Evolutionary conservation across 2,888 invertebrate genomes (phyloP).

Genomic region (Meliscaeva auricollis): DNA sequence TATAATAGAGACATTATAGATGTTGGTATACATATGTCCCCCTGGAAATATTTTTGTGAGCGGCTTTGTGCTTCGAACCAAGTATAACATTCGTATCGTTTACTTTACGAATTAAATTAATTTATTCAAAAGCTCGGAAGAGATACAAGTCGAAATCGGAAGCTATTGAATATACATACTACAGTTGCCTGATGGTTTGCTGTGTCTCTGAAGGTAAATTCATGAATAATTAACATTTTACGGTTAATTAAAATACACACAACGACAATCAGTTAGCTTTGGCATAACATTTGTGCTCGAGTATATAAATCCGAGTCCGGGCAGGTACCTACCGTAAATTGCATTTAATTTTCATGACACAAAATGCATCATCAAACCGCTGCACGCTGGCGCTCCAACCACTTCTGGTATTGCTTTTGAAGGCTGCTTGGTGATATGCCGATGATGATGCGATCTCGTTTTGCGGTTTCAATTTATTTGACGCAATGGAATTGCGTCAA

Average conservation of each 20-base stretch:
- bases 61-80: not conserved
- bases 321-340: slow-evolving; percentile 16
- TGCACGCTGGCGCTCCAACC: not conserved
- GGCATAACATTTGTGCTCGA: slow-evolving; percentile 6
- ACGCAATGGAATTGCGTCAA: slow-evolving; percentile 46
- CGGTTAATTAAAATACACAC: slow-evolving; percentile 59
- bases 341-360: slow-evolving; percentile 31
- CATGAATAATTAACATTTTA: slow-evolving; percentile 54
- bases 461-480: slow-evolving; percentile 42
- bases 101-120: slow-evolving; percentile 16
- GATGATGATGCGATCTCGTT: slow-evolving; percentile 27
- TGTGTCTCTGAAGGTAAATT: not conserved
- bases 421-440: not conserved
- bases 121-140: slow-evolving; percentile 8
- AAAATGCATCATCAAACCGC: slow-evolving; percentile 10
- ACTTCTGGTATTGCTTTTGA: not conserved
- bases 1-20: too few relatives aligned
- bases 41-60: too few relatives aligned
- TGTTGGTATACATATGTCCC: too few relatives aligned
- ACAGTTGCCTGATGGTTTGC: not conserved
- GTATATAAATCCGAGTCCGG: not conserved
- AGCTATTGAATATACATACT: not conserved
- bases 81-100: not conserved
- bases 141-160: slow-evolving; percentile 2
- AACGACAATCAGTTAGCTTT: slow-evolving; percentile 8